These are phyloP conservation scores for Clavelina lepadiformis DNA, from an alignment of 23 tunicate species.

Conservation along the genomic window DNA sequence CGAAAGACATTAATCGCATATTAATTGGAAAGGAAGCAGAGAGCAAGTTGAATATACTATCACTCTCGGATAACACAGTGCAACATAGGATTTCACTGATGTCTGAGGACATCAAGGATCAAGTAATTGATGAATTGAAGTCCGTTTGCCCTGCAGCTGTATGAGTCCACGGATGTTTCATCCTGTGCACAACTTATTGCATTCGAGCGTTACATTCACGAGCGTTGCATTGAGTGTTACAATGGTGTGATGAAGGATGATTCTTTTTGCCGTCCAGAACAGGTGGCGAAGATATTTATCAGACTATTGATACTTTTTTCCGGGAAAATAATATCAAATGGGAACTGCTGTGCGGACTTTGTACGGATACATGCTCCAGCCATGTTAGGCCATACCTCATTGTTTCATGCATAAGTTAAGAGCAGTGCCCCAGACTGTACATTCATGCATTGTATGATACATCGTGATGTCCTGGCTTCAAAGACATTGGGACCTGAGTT, in stretches of 20 bases:
- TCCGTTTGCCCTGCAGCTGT: conserved; percentile 12
- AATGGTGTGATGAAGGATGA: conserved; percentile 21
- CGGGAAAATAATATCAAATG: conserved; percentile 22
- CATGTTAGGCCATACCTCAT: conserved; percentile 31
- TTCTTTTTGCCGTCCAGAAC: conserved; percentile 30
- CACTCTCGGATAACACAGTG: conserved; percentile 17
- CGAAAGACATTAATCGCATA: conserved; percentile 18
- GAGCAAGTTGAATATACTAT: conserved; percentile 11
- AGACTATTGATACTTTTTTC: conserved; percentile 28
- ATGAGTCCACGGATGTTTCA: conserved; percentile 20
- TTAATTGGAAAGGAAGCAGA: conserved; percentile 18
- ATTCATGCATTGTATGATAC: conserved; percentile 37
- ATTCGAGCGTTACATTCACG: conserved; percentile 16
- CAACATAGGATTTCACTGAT: conserved; percentile 15
- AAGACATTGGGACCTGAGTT: conserved; percentile 26
- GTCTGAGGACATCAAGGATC: conserved; percentile 21
- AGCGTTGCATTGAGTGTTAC: too few species aligned
- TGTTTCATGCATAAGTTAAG: conserved; percentile 22
- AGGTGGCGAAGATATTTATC: conserved; percentile 30
- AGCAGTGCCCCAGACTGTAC: conserved; percentile 24
- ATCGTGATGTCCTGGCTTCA: conserved; percentile 26
- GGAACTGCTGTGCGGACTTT: conserved; percentile 25
- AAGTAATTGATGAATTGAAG: conserved; percentile 11
- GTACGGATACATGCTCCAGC: conserved; percentile 34
- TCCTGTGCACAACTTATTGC: conserved; percentile 28